phyloP scores from a whole-genome alignment of 30 jellyfish, hydroid and myxozoan species.

The Hydractinia symbiolongicarpus region DNA sequence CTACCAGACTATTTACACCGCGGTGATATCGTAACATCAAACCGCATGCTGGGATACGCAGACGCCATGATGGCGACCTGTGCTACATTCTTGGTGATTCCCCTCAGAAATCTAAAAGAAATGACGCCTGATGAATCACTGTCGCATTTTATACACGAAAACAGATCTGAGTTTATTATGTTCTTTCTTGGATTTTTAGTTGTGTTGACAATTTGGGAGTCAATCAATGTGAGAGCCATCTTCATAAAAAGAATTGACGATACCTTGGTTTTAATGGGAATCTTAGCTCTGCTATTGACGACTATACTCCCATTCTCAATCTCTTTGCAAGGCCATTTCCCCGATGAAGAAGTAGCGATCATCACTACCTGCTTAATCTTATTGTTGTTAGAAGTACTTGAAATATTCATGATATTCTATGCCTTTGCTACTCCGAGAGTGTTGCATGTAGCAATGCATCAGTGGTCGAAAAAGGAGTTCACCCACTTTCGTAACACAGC shows the following conservation, averaged over 20 bases:
- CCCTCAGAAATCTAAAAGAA: conserved; percentile 14
- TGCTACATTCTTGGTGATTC: conserved; percentile 29
- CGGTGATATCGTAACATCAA: conserved; percentile 21
- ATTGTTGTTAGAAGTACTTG: conserved; percentile 14
- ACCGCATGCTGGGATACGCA: conserved; percentile 33
- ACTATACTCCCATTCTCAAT: conserved; percentile 33
- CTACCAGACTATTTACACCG: conserved; percentile 28
- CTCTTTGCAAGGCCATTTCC: conserved; percentile 28
- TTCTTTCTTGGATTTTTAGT: conserved; percentile 29
- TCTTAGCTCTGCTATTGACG: conserved; percentile 5
- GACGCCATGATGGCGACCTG: conserved; percentile 43
- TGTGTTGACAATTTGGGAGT: conserved; percentile 37
- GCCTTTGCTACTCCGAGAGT: conserved; percentile 28
- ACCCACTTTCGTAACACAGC: conserved; percentile 19
- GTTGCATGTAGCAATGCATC: conserved; percentile 25
- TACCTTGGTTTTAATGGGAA: conserved; percentile 5
- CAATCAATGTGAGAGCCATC: conserved; percentile 27
- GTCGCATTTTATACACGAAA: not conserved
- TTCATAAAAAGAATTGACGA: conserved; percentile 31
- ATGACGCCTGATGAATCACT: not conserved
- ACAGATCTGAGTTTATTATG: conserved; percentile 13
- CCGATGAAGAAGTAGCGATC: conserved; percentile 16
- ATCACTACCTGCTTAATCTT: conserved; percentile 5
- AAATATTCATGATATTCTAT: not conserved
- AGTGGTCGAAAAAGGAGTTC: conserved; percentile 7